Base-by-base conservation (phyloP, 2,888 invertebrate genomes). In the Helleia helle region DNA sequence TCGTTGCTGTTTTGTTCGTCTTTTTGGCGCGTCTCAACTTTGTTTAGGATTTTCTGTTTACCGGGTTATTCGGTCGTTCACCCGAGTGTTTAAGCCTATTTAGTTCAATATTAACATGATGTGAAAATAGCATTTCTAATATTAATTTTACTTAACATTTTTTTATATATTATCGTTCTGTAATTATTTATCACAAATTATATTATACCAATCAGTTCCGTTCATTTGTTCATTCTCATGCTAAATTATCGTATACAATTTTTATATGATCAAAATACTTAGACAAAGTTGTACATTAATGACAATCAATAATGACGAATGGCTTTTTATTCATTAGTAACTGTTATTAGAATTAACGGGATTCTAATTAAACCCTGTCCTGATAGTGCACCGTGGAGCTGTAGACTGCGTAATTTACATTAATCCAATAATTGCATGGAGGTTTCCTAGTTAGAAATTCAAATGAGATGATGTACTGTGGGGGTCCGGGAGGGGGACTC, bases 361-460 rank as follows among this genome's bases (percentile, higher is more conserved):
- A 79, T 81, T 79, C 74, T 83, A 83, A 83, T 83, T 83, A 83
- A 83, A 75, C 71, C 76, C 68, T 76, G 77, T 77, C 75, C 79
- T 77, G 83, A 83, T 84, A 83, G 81, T 83, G 81, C 84, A 83
- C 77, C 79, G 76, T 75, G 60, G 73, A 68, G 75, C 81, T 74
- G 89, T 89, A 89, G 90, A 89, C 91, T 90, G 90, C 91, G 91
- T 92, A 91, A 92, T 92, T 92, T 92, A 92, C 92, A 93, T 93
- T 92, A 92, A 92, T 92, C 93, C 92, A 93, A 93, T 93, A 93
- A 93, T 92, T 93, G 92, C 92, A 91, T 91, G 91, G 91, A 91
- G 92, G 92, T 92, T 91, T 91, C 91, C 91, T 92, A 91, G 92
- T 92, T 92, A 92, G 92, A 92, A 92, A 92, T 92, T 92, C 92